These are phyloP conservation scores for Psophia crepitans DNA, from an alignment of 2,113 vertebrate genomes.

Conservation along the genomic window DNA sequence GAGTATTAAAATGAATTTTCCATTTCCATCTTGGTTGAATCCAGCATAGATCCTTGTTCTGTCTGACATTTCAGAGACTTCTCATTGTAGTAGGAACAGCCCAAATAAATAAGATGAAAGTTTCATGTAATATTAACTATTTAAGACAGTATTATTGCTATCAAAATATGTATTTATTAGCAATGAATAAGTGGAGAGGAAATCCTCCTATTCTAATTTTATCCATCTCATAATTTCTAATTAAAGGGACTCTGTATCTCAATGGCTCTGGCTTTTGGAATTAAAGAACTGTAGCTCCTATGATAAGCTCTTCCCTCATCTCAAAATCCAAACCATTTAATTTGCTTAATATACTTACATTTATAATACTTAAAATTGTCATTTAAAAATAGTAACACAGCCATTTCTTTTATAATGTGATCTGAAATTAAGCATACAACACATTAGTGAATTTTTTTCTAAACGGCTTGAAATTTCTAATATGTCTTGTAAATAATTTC, in stretches of 20 bases:
- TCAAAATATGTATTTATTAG: constrained; percentile 31
- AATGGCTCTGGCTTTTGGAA: not conserved
- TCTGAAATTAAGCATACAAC: not conserved
- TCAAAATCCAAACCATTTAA: constrained; percentile 22
- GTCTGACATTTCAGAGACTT: not conserved
- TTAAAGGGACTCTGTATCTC: not conserved
- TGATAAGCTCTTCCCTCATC: not conserved
- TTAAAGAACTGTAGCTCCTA: not conserved
- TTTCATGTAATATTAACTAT: constrained; percentile 17
- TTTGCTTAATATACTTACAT: not conserved
- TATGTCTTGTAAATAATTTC: not conserved
- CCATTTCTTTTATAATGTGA: not conserved
- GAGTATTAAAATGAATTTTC: not conserved
- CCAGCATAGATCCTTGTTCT: not conserved
- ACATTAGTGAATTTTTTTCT: not conserved
- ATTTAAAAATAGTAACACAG: not conserved
- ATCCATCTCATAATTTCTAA: not conserved
- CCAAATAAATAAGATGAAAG: not conserved
- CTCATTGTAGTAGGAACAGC: not conserved
- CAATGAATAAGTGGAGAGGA: not conserved
- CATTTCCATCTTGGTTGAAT: not conserved
- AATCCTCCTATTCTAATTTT: not conserved
- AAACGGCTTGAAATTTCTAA: not conserved
- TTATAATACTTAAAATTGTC: not conserved
- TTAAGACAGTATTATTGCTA: constrained; percentile 1